A percentile compares a stretch with the other conserved stretches of the same genome.
These are phyloP conservation scores for Gadus macrocephalus DNA, from an alignment of 2,113 vertebrate genomes.

Conservation along the genomic window DNA sequence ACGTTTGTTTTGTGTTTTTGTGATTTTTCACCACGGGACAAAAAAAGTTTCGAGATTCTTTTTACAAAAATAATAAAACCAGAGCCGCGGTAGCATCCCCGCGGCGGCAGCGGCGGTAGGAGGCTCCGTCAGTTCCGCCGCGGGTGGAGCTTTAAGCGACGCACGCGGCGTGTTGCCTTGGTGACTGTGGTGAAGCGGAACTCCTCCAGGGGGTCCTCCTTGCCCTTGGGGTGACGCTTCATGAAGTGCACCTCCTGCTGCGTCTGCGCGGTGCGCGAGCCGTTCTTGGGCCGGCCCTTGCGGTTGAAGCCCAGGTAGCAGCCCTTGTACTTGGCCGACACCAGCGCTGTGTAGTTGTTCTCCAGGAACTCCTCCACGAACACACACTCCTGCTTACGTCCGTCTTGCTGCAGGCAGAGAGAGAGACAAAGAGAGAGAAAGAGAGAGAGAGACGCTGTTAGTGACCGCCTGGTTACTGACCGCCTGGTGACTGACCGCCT, in stretches of 20 bases:
- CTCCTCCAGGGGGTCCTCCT: slow-evolving; percentile 68
- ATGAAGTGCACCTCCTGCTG: slow-evolving; percentile 82
- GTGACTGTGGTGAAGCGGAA: slow-evolving; percentile 79
- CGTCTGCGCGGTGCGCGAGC: slow-evolving; percentile 73
- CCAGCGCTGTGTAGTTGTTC: slow-evolving; percentile 80
- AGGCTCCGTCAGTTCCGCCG: slow-evolving; percentile 62
- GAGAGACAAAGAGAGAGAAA: not conserved
- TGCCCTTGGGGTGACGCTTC: slow-evolving; percentile 72
- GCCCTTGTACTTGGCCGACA: slow-evolving; percentile 78
- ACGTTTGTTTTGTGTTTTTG: too few relatives aligned
- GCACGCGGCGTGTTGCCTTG: slow-evolving; percentile 77
- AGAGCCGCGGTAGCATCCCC: too few relatives aligned
- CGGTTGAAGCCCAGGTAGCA: slow-evolving; percentile 82
- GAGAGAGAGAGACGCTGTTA: not conserved
- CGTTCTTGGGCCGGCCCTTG: slow-evolving; percentile 74
- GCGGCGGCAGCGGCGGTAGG: not conserved
- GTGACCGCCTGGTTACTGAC: too few relatives aligned
- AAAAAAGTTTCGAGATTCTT: not conserved
- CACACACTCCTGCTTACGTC: slow-evolving; percentile 75
- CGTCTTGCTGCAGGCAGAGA: slow-evolving; percentile 62
- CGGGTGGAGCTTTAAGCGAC: slow-evolving; percentile 70
- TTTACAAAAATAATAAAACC: not conserved
- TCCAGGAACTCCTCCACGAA: slow-evolving; percentile 81
- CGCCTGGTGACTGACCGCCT: too few relatives aligned
- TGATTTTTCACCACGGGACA: too few relatives aligned